Evolutionary conservation across 2,797 vertebrate species (phyloP), one percentile per base, ranked within the genome.

Genomic region (Buceros bicornis): DNA sequence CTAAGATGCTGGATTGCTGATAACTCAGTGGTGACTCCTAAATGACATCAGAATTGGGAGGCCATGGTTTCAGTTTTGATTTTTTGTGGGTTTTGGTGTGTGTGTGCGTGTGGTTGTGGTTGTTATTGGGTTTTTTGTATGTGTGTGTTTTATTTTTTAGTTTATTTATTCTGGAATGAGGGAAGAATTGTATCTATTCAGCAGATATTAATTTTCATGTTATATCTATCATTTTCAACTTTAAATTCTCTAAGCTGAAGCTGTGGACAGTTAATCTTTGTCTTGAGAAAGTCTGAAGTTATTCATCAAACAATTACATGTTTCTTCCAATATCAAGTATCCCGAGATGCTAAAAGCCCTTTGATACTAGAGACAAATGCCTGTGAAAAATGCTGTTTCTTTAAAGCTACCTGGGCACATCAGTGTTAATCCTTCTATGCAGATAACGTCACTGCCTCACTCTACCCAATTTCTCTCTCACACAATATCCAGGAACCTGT

Each of bases 381-480:
- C 11, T 48, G 17, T 45, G 9, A 26, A 22, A 82, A 57, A 47
- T 22, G 14, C 16, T 65, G n/a, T 57, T 66, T 61, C 26, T 72
- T 69, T 69, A 58, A 43, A 85, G 45, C 24, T 25, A 21, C 4
- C 56, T 77, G 16, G 2, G 10, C 54, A 72, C 78, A 37, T 51
- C 20, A 20, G 15, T 15, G 40, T 20, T 60, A 35, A 92, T 4
- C n/a, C 24, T 64, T 81, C 45, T 45, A 60, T 91, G 65, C 47
- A 82, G 64, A 20, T 16, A 33, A 33, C 0, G 0, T 31, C 45
- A 3, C 29, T 82, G 26, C n/a, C 53, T 51, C 24, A 15, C 10
- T 78, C 11, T 6, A 24, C 37, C 13, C 16, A 9, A 1, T 82
- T 92, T 80, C 20, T 64, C 29, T 37, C 40, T 87, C 50, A 22